Evolutionary conservation across 2,113 vertebrate species (phyloP).

Genomic region (Channa argus): DNA sequence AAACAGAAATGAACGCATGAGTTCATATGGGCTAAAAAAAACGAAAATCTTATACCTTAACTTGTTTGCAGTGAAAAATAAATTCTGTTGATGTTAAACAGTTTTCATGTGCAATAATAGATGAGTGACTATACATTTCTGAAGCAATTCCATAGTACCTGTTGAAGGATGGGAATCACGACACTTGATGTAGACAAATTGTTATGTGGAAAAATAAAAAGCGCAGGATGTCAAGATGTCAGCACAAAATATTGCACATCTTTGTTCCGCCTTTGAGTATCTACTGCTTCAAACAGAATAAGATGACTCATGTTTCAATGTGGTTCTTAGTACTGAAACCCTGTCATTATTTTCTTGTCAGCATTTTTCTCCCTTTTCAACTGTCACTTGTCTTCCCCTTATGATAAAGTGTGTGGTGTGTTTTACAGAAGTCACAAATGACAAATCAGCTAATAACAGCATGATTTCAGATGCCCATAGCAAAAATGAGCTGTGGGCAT

Average conservation of each 20-base stretch:
- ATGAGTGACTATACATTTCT: not conserved
- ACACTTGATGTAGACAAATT: not conserved
- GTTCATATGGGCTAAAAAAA: not conserved
- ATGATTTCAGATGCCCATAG: no score
- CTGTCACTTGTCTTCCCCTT: not conserved
- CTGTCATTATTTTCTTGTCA: not conserved
- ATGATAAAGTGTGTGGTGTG: not conserved
- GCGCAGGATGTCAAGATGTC: not conserved
- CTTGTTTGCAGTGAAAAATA: not conserved
- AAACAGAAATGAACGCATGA: not conserved
- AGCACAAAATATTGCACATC: not conserved
- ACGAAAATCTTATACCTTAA: not conserved
- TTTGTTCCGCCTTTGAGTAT: not conserved
- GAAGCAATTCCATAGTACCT: no score
- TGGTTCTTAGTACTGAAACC: not conserved
- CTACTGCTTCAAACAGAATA: slow-evolving; percentile 13
- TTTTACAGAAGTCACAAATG: not conserved
- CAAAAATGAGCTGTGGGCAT: not conserved
- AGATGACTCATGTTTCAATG: not conserved
- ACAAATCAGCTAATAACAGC: no score
- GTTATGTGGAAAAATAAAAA: slow-evolving; percentile 7
- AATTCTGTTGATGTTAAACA: no score
- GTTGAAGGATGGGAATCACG: not conserved
- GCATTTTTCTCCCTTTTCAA: not conserved
- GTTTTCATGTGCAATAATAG: not conserved